These are phyloP conservation scores for Pomatostomus ruficeps DNA, from an alignment of 2,113 vertebrate genomes.

Conservation along the genomic window DNA sequence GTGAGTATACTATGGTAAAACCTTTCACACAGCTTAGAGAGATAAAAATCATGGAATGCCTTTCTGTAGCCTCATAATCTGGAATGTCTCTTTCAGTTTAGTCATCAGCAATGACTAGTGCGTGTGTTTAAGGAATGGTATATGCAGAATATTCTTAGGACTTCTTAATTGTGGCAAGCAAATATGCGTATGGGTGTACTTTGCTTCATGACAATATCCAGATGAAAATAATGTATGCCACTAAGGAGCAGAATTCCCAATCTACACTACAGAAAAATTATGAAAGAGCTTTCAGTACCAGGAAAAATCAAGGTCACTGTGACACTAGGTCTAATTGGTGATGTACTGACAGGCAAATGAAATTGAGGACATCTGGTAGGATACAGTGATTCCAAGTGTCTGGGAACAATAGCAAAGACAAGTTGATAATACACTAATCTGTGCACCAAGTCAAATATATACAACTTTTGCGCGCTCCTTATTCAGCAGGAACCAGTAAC, in stretches of 20 bases:
- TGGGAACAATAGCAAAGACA: neutral
- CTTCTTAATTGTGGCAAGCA: neutral
- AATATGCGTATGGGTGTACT: neutral
- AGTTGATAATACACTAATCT: slow-evolving; percentile 2
- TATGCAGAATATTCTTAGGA: neutral
- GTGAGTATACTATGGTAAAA: slow-evolving; percentile 69
- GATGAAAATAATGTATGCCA: neutral
- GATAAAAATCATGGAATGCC: neutral
- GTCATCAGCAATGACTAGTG: neutral
- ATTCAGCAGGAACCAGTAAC: slow-evolving; percentile 36
- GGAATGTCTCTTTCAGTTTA: neutral
- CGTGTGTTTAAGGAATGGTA: neutral
- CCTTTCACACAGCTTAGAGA: neutral
- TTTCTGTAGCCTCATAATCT: neutral
- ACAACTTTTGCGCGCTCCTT: slow-evolving; percentile 6
- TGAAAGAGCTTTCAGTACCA: neutral
- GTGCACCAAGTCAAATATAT: neutral
- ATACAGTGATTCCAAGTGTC: neutral
- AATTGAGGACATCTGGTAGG: neutral
- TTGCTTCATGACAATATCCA: neutral
- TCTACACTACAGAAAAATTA: neutral
- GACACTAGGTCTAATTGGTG: neutral
- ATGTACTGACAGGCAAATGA: neutral
- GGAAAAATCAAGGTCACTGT: neutral
- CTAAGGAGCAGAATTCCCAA: neutral